Conservation (phyloP, 2,113 vertebrate genomes). For the Phrynosoma blainvillii region DNA sequence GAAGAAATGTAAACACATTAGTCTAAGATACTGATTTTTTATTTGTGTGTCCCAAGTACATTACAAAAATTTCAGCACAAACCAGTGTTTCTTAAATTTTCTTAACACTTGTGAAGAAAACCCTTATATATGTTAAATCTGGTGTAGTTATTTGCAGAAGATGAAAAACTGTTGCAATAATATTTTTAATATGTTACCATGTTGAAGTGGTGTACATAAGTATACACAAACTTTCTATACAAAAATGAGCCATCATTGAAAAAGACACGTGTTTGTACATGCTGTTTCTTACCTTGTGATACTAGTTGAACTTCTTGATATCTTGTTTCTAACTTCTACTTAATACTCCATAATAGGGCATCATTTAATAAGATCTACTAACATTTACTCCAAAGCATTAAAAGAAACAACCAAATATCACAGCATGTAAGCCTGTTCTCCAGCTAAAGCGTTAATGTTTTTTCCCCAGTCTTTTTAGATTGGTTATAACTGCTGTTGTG, state of each 20-base stretch:
- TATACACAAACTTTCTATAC: background rate
- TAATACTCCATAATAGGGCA: background rate
- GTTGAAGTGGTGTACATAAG: background rate
- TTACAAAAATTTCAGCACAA: conserved; percentile 58
- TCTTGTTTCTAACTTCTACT: background rate
- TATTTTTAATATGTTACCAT: background rate
- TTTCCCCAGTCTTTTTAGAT: background rate
- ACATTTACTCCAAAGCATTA: background rate
- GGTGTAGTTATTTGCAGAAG: conserved; percentile 18
- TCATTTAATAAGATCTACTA: background rate
- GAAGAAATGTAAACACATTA: conserved; percentile 14
- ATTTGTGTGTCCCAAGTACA: conserved; percentile 58
- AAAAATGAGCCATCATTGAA: background rate
- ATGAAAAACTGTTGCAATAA: conserved; percentile 35
- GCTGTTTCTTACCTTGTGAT: background rate
- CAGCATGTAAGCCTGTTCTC: background rate
- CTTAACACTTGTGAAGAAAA: background rate
- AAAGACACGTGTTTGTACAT: background rate
- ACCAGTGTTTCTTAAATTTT: conserved; percentile 25
- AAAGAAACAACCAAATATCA: background rate
- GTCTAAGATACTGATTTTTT: conserved; percentile 58
- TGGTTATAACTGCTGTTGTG: background rate
- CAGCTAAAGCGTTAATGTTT: background rate
- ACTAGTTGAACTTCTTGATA: background rate
- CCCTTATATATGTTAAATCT: conserved; percentile 1